Percentiles rank a stretch among this genome's conserved stretches.
These are phyloP conservation scores for Rhagonycha fulva DNA, from an alignment of 2,888 invertebrate genomes.

Conservation along the genomic window DNA sequence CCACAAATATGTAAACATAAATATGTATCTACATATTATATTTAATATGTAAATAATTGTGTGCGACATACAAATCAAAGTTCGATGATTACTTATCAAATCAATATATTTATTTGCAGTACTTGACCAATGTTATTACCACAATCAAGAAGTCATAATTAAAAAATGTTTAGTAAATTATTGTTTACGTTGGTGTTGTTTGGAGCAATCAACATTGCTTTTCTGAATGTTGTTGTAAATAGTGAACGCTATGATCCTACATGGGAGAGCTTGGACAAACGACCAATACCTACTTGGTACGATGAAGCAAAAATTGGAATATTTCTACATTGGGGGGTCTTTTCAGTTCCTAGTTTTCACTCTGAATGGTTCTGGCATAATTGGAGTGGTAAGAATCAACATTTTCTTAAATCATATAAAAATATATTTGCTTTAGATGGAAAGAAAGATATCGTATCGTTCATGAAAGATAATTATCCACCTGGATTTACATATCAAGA, in stretches of 20 bases:
- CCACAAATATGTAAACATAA: background rate
- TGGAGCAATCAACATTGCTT: background rate
- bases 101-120: background rate
- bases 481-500: slow-evolving; percentile 90
- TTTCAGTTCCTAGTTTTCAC: slow-evolving; percentile 82
- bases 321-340: slow-evolving; percentile 94
- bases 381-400: slow-evolving; percentile 66
- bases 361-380: slow-evolving; percentile 85
- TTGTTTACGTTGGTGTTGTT: background rate
- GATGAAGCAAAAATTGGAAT: slow-evolving; percentile 90
- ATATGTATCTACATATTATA: background rate
- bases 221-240: background rate
- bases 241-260: slow-evolving; percentile 66
- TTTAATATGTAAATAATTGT: too few species aligned
- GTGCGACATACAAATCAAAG: background rate
- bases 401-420: background rate
- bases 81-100: background rate
- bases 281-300: slow-evolving; percentile 87
- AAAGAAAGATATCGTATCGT: slow-evolving; percentile 56
- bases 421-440: background rate
- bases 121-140: background rate
- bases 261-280: slow-evolving; percentile 83
- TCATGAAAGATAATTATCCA: slow-evolving; percentile 82
- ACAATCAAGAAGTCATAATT: background rate
- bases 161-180: background rate